phyloP scores from a whole-genome alignment of 30 jellyfish, hydroid and myxozoan species.

The Aurelia sp. region DNA sequence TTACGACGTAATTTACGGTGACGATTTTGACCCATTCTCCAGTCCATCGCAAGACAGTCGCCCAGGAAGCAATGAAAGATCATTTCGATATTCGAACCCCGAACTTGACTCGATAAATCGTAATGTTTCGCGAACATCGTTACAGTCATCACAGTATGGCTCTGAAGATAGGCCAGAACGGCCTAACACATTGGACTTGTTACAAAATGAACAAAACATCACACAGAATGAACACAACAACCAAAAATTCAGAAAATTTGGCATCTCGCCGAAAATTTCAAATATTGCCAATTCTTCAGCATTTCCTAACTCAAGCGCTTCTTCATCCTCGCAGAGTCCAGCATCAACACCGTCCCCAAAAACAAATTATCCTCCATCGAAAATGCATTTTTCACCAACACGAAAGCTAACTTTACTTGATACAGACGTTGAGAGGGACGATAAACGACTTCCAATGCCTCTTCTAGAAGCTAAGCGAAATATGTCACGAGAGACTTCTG shows the following conservation, averaged over 20 bases:
- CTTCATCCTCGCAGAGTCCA: slow-evolving; percentile 97
- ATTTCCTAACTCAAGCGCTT: slow-evolving; percentile 83
- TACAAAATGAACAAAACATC: slow-evolving; percentile 43
- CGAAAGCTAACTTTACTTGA: slow-evolving; percentile 52
- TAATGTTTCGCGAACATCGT: slow-evolving; percentile 41
- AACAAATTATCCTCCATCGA: slow-evolving; percentile 49
- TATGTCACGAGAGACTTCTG: slow-evolving; percentile 1
- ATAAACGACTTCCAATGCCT: slow-evolving; percentile 38
- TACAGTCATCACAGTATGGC: slow-evolving; percentile 45
- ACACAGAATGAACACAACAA: too few relatives aligned
- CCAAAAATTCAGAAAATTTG: slow-evolving; percentile 23
- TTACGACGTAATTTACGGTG: slow-evolving; percentile 68
- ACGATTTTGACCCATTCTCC: slow-evolving; percentile 73
- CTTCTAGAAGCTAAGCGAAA: slow-evolving; percentile 4
- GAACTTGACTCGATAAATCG: slow-evolving; percentile 64
- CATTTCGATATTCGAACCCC: slow-evolving; percentile 67
- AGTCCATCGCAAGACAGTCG: slow-evolving; percentile 73
- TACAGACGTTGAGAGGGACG: slow-evolving; percentile 40
- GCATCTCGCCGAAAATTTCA: slow-evolving; percentile 48
- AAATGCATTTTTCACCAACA: slow-evolving; percentile 4
- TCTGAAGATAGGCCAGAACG: slow-evolving; percentile 69
- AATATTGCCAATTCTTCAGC: slow-evolving; percentile 70
- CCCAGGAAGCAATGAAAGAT: slow-evolving; percentile 16
- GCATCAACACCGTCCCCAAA: slow-evolving; percentile 99
- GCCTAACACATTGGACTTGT: slow-evolving; percentile 86